Base-by-base conservation (phyloP, 2,888 invertebrate species). In the Cyclophora punctaria region DNA sequence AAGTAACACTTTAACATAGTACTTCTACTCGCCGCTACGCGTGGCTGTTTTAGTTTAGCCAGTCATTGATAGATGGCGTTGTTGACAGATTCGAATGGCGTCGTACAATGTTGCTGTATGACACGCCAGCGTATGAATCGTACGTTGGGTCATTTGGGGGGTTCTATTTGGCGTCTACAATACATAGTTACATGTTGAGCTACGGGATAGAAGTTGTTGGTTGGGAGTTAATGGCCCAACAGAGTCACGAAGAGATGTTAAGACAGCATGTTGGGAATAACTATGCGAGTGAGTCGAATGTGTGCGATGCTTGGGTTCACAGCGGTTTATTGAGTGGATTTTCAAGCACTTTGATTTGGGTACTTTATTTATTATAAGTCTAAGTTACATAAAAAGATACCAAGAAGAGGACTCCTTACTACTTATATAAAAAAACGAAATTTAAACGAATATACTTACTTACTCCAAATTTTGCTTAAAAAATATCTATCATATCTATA, bases 81-180 rank as follows among this genome's bases (percentile, higher is more conserved):
- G 58, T 61, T 56, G 53, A 62, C 81, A 95, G 95, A 69, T 92
- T 92, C 75, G 82, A 89, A 41, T 96, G 96, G 96, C 85, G 83
- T 4, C 93, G 92, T 61, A 86, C 93, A 1, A 91, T 93, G 44
- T 83, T 96, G 51, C 82, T 97, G 59, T 96, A 95, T 78, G 94
- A 96, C 62, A 92, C 92, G 6, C 89, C 92, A 53, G 94, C 94
- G 0, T 93, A 93, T 65, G 80, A 85, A 44, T 89, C 91, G 62
- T 85, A 91, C 0, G 93, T 92, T 4, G 96, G 96, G 0, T 83
- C 85, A 6, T 90, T 91, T 55, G 95, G 95, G 4, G 97, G 97
- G 62, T 93, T 92, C 62, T 86, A 96, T 33, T 90, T 94, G 76
- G 93, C 95, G 83, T 91, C 92, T 55, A 92, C 93, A 0, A 78